Evolutionary conservation across 2,797 vertebrate species (phyloP).

Genomic region (Semaprochilodus insignis): DNA sequence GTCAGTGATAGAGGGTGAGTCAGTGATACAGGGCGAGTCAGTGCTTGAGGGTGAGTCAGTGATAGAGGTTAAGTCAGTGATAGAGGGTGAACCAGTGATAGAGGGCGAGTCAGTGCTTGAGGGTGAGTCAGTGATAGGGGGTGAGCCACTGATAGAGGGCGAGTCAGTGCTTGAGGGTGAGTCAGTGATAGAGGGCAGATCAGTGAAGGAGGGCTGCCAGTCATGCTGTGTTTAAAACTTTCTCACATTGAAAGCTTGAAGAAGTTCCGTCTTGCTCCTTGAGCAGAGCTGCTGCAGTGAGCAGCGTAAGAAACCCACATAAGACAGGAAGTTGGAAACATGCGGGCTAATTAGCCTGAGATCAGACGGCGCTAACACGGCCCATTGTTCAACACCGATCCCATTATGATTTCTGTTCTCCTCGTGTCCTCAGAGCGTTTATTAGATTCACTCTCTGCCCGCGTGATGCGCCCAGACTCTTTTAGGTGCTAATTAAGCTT

Average conservation of each 20-base stretch:
- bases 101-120: no score
- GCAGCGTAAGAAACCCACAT: background rate
- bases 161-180: no score
- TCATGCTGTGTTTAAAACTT: no score
- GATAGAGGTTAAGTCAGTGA: no score
- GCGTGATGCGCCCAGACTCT: slow-evolving; percentile 16
- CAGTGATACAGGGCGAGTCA: no score
- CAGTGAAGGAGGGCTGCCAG: no score
- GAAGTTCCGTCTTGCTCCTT: background rate
- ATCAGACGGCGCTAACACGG: background rate
- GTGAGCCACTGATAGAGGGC: no score
- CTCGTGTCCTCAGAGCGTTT: slow-evolving; percentile 1
- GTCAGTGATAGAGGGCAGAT: no score
- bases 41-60: no score
- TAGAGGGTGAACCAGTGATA: no score
- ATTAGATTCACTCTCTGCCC: slow-evolving; percentile 19
- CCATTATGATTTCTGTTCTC: background rate
- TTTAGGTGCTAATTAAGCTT: slow-evolving; percentile 56
- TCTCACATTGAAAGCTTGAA: background rate
- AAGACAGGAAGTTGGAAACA: background rate
- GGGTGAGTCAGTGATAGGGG: no score
- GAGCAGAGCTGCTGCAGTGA: background rate
- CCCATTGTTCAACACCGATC: background rate
- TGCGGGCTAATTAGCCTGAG: background rate
- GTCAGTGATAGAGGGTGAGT: no score